A percentile compares a stretch with the other conserved stretches of the same genome.
These are phyloP conservation scores for Chalcis sispes DNA, from an alignment of 2,888 invertebrate genomes.

Conservation along the genomic window DNA sequence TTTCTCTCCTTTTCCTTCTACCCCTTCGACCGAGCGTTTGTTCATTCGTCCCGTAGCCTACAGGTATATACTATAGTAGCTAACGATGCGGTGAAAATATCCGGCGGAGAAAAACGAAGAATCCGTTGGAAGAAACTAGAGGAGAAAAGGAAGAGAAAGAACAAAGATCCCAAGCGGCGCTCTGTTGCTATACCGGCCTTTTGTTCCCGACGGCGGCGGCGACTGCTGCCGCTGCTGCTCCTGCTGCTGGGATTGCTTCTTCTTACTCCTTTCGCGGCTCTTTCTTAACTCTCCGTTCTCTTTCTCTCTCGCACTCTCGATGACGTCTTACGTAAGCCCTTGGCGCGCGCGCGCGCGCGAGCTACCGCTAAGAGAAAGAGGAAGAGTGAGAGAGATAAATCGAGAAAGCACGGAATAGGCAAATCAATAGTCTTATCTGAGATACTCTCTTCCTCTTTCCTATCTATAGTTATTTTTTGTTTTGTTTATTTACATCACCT, in stretches of 20 bases:
- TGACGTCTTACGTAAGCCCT: slow-evolving; percentile 5
- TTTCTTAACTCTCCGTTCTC: no score
- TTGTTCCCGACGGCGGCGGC: slow-evolving; percentile 1
- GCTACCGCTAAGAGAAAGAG: no score
- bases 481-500: no score
- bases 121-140: slow-evolving; percentile 4
- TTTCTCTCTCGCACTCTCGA: no score
- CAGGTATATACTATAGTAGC: slow-evolving; percentile 2
- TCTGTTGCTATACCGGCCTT: not conserved
- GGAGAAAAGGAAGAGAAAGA: not conserved
- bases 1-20: not conserved
- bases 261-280: no score
- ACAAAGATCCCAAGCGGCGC: not conserved
- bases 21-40: not conserved
- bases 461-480: no score
- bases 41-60: not conserved
- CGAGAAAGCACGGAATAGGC: slow-evolving; percentile 26
- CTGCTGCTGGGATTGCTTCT: no score
- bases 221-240: no score
- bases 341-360: not conserved
- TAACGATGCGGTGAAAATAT: slow-evolving; percentile 8
- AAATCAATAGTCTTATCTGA: slow-evolving; percentile 45
- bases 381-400: no score
- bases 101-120: not conserved
- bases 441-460: not conserved